Evolutionary conservation across 2,113 vertebrate genomes (phyloP).

Genomic region (Rutilus rutilus): DNA sequence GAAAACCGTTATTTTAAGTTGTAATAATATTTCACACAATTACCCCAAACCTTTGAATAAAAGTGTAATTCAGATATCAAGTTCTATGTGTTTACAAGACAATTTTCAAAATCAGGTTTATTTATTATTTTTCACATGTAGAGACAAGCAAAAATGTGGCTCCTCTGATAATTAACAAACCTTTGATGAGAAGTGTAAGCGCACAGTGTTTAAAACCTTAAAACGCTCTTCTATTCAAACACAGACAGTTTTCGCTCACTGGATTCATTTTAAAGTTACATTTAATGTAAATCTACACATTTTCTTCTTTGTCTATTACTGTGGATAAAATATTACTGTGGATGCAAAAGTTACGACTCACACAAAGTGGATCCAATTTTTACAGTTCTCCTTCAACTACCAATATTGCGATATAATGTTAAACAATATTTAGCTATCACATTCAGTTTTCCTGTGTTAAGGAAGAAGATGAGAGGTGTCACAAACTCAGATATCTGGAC

Average conservation of each 20-base stretch:
- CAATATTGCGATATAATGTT: background rate
- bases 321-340: background rate
- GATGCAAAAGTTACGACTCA: background rate
- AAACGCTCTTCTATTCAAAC: background rate
- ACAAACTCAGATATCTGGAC: background rate
- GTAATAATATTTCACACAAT: background rate
- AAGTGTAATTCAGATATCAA: background rate
- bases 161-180: background rate
- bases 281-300: background rate
- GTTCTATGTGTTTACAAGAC: background rate
- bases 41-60: too few species aligned
- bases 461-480: constrained; percentile 13
- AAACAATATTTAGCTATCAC: background rate
- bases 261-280: background rate
- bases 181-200: background rate
- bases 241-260: background rate
- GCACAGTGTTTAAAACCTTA: background rate
- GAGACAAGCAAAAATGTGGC: background rate
- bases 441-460: constrained; percentile 8
- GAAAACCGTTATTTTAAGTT: background rate
- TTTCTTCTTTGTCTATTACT: background rate
- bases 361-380: background rate
- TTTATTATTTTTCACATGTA: background rate
- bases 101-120: background rate
- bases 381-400: background rate